Evolutionary conservation across 2,113 vertebrate genomes (phyloP).

Genomic region (Sisor rabdophorus): DNA sequence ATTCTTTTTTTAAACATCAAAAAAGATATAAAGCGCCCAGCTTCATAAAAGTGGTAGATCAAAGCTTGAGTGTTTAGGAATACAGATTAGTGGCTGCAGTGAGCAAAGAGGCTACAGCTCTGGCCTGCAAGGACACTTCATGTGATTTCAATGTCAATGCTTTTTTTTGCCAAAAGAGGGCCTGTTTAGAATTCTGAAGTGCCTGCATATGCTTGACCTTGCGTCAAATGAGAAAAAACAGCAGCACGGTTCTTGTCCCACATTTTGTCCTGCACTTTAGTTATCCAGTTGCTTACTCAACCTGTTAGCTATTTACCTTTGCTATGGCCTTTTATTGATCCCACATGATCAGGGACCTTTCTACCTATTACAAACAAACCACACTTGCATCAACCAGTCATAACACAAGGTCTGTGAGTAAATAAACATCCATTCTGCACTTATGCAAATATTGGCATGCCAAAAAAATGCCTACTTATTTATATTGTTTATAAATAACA

Average conservation of each 20-base stretch:
- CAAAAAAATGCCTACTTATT: constrained; percentile 34
- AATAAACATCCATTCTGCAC: constrained; percentile 23
- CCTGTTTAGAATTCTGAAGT: constrained; percentile 34
- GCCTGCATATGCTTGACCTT: constrained; percentile 47
- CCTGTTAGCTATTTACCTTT: constrained; percentile 37
- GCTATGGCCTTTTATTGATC: constrained; percentile 11
- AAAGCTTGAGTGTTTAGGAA: constrained; percentile 44
- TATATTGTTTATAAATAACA: constrained; percentile 41
- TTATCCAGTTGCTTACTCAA: constrained; percentile 37
- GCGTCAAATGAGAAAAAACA: constrained; percentile 39
- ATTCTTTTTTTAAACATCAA: constrained; percentile 49
- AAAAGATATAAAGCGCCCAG: constrained; percentile 45
- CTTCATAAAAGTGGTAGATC: constrained; percentile 43
- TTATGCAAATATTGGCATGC: constrained; percentile 38
- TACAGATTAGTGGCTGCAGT: constrained; percentile 54
- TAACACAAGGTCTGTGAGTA: constrained; percentile 39
- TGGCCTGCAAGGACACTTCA: constrained; percentile 51
- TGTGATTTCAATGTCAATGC: constrained; percentile 54
- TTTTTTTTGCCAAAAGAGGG: constrained; percentile 5
- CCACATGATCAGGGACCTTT: constrained; percentile 6
- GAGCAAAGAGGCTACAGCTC: constrained; percentile 36
- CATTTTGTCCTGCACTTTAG: constrained; percentile 33
- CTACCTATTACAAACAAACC: not conserved
- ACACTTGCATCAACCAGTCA: constrained; percentile 35
- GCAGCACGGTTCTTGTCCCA: constrained; percentile 36